These are phyloP conservation scores for Bimastos eiseni DNA, from an alignment of 2,888 invertebrate genomes.

Conservation along the genomic window DNA sequence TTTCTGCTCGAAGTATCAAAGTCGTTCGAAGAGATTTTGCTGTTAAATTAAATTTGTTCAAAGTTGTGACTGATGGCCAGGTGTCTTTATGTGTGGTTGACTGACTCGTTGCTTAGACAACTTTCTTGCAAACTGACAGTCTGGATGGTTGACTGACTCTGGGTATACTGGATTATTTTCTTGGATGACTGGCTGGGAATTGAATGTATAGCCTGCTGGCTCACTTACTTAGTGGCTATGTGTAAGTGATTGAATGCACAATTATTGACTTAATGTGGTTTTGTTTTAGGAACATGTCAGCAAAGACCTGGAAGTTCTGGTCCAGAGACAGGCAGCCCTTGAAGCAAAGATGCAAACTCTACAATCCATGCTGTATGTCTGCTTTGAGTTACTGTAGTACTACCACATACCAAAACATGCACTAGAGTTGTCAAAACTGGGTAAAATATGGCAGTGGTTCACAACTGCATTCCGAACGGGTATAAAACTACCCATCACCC, in stretches of 20 bases:
- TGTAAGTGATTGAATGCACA: background rate
- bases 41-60: too few relatives aligned
- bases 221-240: background rate
- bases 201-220: background rate
- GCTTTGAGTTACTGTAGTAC: background rate
- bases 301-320: constrained; percentile 72
- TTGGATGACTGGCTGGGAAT: background rate
- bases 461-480: too few relatives aligned
- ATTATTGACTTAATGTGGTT: background rate
- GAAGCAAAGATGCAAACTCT: constrained; percentile 80
- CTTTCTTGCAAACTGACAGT: too few relatives aligned
- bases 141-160: background rate
- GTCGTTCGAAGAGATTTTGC: too few relatives aligned
- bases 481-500: too few relatives aligned
- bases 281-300: constrained; percentile 71
- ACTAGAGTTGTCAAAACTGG: background rate
- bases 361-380: constrained; percentile 72
- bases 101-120: too few relatives aligned
- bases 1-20: too few relatives aligned
- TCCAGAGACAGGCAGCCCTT: constrained; percentile 76
- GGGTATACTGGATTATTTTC: too few relatives aligned
- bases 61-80: too few relatives aligned
- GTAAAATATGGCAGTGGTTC: too few relatives aligned
- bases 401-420: background rate
- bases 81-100: too few relatives aligned